phyloP scores from a whole-genome alignment of 2,888 invertebrate genomes.

The Rhogogaster chlorosoma region DNA sequence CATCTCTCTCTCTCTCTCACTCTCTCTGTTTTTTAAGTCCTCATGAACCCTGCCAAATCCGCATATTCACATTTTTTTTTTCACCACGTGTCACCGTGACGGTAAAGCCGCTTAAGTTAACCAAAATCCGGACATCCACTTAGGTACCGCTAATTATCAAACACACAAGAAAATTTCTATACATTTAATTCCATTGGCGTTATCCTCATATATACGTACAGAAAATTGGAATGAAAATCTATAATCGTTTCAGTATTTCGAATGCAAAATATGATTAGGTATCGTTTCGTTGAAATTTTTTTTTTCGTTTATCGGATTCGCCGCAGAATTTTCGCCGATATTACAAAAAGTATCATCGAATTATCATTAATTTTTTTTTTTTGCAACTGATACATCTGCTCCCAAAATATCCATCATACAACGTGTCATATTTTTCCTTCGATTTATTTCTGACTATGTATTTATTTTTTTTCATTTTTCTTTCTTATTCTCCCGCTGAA shows the following conservation, averaged over 20 bases:
- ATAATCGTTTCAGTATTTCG: too few species aligned
- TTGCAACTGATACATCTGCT: background rate
- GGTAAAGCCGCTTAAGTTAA: background rate
- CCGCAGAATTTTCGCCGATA: background rate
- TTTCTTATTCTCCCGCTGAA: too few species aligned
- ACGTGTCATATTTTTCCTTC: background rate
- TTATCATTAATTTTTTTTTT: background rate
- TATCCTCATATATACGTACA: background rate
- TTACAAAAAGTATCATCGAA: background rate
- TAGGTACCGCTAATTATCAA: background rate
- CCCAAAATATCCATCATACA: background rate
- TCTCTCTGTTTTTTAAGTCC: background rate
- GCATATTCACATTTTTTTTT: background rate
- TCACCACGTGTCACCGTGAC: background rate
- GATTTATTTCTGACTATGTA: background rate
- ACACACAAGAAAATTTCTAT: background rate
- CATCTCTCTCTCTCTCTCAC: conserved; percentile 48
- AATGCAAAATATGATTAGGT: background rate
- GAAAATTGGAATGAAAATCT: background rate
- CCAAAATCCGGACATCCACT: conserved; percentile 11
- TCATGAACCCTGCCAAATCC: background rate
- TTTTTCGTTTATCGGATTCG: background rate
- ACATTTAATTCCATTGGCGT: background rate
- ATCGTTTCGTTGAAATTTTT: background rate
- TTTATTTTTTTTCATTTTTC: background rate